Evolutionary conservation across 2,113 vertebrate species (phyloP).

Genomic region (Ammodytes dubius): DNA sequence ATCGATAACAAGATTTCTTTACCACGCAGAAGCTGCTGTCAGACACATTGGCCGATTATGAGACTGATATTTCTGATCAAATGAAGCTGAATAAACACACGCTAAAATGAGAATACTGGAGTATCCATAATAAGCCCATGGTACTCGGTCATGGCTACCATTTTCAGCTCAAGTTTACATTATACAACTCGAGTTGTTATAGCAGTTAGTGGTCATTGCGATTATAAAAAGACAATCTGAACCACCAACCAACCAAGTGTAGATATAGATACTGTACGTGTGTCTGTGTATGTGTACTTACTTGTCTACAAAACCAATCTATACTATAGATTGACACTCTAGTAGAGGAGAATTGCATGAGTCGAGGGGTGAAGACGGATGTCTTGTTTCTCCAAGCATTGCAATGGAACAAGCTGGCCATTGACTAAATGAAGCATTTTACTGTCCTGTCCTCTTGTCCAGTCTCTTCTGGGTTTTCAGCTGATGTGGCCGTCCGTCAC

Average conservation of each 20-base stretch:
- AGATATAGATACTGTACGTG: constrained; percentile 67
- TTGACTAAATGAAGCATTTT: constrained; percentile 69
- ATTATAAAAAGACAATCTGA: constrained; percentile 79
- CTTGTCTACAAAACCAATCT: constrained; percentile 78
- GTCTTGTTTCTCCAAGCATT: constrained; percentile 66
- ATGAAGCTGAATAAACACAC: constrained; percentile 68
- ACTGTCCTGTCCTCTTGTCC: constrained; percentile 44
- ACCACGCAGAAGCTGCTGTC: constrained; percentile 54
- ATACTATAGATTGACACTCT: constrained; percentile 80
- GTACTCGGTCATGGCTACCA: constrained; percentile 73
- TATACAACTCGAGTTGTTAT: constrained; percentile 73
- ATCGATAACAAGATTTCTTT: constrained; percentile 46
- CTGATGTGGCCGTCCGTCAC: constrained; percentile 10
- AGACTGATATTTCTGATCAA: constrained; percentile 40
- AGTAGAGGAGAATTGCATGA: constrained; percentile 79
- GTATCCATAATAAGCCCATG: constrained; percentile 59
- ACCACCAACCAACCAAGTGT: constrained; percentile 65
- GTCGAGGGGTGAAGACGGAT: constrained; percentile 45
- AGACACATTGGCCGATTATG: constrained; percentile 60
- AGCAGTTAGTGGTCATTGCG: constrained; percentile 67
- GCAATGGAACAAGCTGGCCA: constrained; percentile 76
- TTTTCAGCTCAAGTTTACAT: constrained; percentile 65
- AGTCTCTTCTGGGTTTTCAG: constrained; percentile 43
- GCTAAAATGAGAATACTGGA: constrained; percentile 70
- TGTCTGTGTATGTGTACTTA: constrained; percentile 63